A percentile compares a stretch with the other conserved stretches of the same genome.
phyloP scores from a whole-genome alignment of 2,797 vertebrate species.

The Xyrichtys novacula region DNA sequence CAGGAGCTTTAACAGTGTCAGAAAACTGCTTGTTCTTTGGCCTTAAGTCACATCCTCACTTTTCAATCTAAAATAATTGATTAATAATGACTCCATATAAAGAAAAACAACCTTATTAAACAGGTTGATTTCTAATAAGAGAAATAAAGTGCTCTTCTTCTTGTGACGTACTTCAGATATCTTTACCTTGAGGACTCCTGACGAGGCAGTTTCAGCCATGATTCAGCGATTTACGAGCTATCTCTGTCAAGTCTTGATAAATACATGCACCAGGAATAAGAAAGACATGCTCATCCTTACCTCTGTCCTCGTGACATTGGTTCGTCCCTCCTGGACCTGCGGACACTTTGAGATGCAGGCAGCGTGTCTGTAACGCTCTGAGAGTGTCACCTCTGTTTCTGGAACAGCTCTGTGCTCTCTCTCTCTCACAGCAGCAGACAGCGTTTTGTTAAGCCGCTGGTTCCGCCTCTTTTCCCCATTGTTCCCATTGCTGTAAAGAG shows the following conservation, averaged over 20 bases:
- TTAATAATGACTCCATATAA: not conserved
- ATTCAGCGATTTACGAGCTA: not conserved
- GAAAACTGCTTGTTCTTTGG: too few relatives aligned
- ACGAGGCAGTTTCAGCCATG: slow-evolving; percentile 29
- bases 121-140: not conserved
- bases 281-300: slow-evolving; percentile 32
- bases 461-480: slow-evolving; percentile 16
- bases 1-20: too few relatives aligned
- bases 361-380: not conserved
- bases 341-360: slow-evolving; percentile 7
- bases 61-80: too few relatives aligned
- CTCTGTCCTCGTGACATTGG: not conserved
- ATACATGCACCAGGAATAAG: not conserved
- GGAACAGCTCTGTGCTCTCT: slow-evolving; percentile 15
- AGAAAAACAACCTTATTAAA: too few relatives aligned
- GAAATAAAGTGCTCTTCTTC: too few relatives aligned
- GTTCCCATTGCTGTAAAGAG: slow-evolving; percentile 30
- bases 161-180: not conserved
- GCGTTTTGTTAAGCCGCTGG: slow-evolving; percentile 6
- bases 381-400: slow-evolving; percentile 34
- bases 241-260: not conserved
- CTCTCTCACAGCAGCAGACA: slow-evolving; percentile 1
- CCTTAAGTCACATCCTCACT: too few relatives aligned
- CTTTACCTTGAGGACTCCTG: slow-evolving; percentile 10
- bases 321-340: slow-evolving; percentile 14